These are phyloP conservation scores for Cathartes aura DNA, from an alignment of 2,113 vertebrate species.

Conservation along the genomic window DNA sequence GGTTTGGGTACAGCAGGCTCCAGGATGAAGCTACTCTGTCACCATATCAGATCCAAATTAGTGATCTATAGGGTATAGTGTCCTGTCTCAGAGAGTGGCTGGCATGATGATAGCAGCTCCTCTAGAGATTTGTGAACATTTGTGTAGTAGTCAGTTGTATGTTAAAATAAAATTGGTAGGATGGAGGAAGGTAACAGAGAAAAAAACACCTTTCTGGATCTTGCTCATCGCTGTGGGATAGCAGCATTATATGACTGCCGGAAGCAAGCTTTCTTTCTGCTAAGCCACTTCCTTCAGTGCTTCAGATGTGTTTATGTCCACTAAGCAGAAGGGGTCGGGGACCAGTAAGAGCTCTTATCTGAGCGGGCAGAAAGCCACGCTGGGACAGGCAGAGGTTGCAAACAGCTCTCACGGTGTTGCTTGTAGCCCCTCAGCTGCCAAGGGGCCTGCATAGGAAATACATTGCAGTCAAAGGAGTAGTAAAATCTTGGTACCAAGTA, in stretches of 20 bases:
- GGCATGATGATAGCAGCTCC: neutral
- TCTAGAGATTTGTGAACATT: neutral
- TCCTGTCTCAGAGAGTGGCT: neutral
- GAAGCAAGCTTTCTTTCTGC: neutral
- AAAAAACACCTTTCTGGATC: neutral
- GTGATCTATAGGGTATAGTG: neutral
- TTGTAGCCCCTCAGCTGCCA: neutral
- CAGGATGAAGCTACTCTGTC: neutral
- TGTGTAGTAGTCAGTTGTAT: neutral
- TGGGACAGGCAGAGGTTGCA: neutral
- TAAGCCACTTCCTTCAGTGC: rapidly evolving
- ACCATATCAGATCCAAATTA: neutral
- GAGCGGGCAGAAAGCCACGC: rapidly evolving
- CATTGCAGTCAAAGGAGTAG: neutral
- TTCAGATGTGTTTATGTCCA: neutral
- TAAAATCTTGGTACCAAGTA: neutral
- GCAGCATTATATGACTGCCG: neutral
- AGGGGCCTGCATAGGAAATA: neutral
- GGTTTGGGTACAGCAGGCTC: neutral
- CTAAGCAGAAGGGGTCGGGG: neutral
- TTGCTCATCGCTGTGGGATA: neutral
- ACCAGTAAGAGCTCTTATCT: neutral
- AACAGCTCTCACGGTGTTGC: rapidly evolving
- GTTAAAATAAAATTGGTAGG: neutral
- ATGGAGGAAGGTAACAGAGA: neutral